Base-by-base conservation (phyloP, 1,140 invertebrate species). In the Heterodera schachtii region DNA sequence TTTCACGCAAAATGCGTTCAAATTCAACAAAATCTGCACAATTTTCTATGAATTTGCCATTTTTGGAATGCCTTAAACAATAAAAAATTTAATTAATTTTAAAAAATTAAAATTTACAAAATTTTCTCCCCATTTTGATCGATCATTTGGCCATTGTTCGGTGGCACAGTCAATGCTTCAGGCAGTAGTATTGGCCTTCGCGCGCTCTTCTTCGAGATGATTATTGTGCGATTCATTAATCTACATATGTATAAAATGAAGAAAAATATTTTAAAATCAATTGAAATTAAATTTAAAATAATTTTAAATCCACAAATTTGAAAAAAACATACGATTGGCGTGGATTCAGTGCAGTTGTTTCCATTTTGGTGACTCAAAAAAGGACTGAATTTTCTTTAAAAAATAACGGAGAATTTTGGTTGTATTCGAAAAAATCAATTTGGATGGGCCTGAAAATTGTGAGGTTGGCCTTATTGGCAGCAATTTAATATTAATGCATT, bases 161-260 rank as follows among this genome's bases (percentile, higher is more conserved):
- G 79, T 5, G 43, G 79, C 76, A 43, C 13, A 60, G 46, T 49
- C 75, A 31, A 44, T 44, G 21, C 78, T 57, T 81, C 13, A 4
- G 79, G 79, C 31, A 31, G 1, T 3, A 81, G 57, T 49, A 46
- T 47, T 44, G 79, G 79, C 43, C 79, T 73, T 41, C 79, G 80
- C 11, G 8, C 31, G n/a, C 47, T 16, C 80, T 81, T 81, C 31
- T 81, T 81, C 31, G 79, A 82, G 7, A 81, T 73, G n/a, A 81
- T 80, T 80, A 81, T 81, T 19, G 79, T 81, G 1, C 79, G 43
- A 71, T 81, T 81, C 47, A 81, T 43, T 2, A 44, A 13, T 7
- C 79, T 81, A 44, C 3, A 81, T n/a, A 52, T 1, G 3, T 13
- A n/a, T 21, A 4, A 43, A 16, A 9, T 19, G 9, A 80, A 80